Base-by-base conservation (phyloP, 2,113 vertebrate genomes). In the Triplophysa rosa region DNA sequence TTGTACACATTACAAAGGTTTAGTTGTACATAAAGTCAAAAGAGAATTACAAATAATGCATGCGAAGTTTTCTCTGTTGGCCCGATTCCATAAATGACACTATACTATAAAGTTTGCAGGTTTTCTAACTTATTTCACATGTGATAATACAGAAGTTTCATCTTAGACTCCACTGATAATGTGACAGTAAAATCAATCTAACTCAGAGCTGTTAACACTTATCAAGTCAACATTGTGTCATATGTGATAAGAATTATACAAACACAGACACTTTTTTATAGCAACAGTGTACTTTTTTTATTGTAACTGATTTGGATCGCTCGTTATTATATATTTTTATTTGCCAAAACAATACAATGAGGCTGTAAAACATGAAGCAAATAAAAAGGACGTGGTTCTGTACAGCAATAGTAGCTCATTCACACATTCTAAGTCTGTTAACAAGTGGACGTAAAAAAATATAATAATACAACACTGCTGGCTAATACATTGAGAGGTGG, bases 361-460 rank as follows among this genome's bases (percentile, higher is more conserved):
- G 95, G 96, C 95, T 95, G 95, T 97, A 97, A 95, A 95, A 93
- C 93, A 91, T 92, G 92, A 90, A 37, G 93, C 93, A 90, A 94
- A 93, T 93, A 89, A 89, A 89, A 90, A 84, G 79, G 79, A 89
- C 84, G 90, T 86, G 91, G 90, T 74, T 93, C 94, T 96, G 93
- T 95, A 95, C 95, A 96, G 91, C 72, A 87, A 89, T 88, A 90
- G 90, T 86, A 89, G 88, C 92, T 94, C 93, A 94, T 93, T 95
- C 92, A 93, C 88, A 91, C 91, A 91, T 64, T 90, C 87, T 88
- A 85, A 80, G 88, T 89, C 85, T 81, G 72, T 83, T 85, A 83
- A 73, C 56, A 63, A 74, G 78, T 82, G 84, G 77, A 79, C 83
- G 49, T 80, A 77, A 69, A 59, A 42, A 71, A 24, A 77, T 26